Percentiles rank a stretch among this genome's conserved stretches.
Conservation (phyloP, 2,113 vertebrate genomes). For the Prunella himalayana region DNA sequence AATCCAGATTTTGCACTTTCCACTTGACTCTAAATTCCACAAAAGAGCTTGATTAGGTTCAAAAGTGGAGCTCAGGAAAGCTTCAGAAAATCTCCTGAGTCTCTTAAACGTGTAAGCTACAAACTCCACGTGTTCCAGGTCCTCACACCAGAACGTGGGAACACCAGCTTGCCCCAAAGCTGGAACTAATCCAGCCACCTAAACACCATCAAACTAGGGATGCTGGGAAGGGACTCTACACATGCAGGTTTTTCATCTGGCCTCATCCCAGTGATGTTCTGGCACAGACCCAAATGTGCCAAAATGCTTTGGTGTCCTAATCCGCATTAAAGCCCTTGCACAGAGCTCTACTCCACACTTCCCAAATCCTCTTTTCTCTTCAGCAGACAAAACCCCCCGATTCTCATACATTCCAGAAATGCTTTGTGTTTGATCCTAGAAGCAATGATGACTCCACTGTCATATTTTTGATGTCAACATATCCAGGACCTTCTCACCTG, state of each 20-base stretch:
- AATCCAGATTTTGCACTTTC: neutral
- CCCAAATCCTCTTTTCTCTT: conserved; percentile 14
- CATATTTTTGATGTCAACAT: neutral
- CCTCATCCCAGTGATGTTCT: neutral
- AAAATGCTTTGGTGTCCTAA: neutral
- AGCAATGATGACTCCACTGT: neutral
- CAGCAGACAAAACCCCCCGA: neutral
- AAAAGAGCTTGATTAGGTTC: neutral
- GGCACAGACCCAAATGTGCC: neutral
- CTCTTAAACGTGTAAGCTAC: neutral
- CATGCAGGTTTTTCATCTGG: neutral
- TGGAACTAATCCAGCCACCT: neutral
- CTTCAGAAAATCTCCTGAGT: neutral
- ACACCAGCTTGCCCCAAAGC: neutral
- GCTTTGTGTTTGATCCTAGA: neutral
- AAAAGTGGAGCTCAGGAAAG: neutral
- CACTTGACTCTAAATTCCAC: conserved; percentile 6
- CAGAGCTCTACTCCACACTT: neutral
- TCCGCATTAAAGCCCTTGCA: neutral
- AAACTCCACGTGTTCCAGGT: neutral
- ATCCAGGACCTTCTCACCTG: neutral
- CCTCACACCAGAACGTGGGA: neutral
- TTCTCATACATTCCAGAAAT: neutral
- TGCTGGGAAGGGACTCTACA: neutral
- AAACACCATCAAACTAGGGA: neutral